Evolutionary conservation across 1,140 invertebrate species (phyloP).

Genomic region (Meloidogyne chitwoodi): DNA sequence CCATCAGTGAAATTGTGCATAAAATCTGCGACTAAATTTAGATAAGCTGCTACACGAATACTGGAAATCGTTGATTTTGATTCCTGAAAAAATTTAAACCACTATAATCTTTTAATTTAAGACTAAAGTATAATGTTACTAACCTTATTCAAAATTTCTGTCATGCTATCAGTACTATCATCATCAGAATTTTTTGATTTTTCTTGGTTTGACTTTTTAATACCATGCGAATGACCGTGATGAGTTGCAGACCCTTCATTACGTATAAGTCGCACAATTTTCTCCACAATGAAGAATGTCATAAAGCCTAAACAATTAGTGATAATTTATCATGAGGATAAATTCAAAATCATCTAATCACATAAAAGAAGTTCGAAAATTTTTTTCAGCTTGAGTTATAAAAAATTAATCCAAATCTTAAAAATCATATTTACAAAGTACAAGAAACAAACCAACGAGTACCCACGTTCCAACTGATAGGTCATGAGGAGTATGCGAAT

Average conservation of each 20-base stretch:
- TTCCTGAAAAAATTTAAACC: not conserved
- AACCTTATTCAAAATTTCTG: not conserved
- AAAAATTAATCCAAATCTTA: constrained; percentile 8
- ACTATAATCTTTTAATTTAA: no score
- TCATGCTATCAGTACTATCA: constrained; percentile 9
- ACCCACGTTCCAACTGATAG: constrained; percentile 43
- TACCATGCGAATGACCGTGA: constrained; percentile 30
- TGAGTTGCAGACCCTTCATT: constrained; percentile 34
- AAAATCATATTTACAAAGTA: not conserved
- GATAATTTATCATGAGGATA: no score
- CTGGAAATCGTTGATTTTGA: not conserved
- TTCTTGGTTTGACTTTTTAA: constrained; percentile 2
- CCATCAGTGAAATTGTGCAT: constrained; percentile 96
- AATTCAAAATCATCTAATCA: no score
- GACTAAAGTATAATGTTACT: no score
- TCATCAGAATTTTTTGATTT: constrained; percentile 39
- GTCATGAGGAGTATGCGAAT: constrained; percentile 41
- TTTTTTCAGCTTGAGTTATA: no score
- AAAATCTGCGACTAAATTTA: constrained; percentile 90
- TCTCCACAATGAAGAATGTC: constrained; percentile 49
- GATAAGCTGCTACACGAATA: constrained; percentile 77
- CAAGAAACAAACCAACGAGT: constrained; percentile 33
- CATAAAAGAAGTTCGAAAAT: no score
- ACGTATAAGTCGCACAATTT: constrained; percentile 48
- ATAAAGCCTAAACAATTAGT: constrained; percentile 36